Base-by-base conservation (phyloP, 2,888 invertebrate species). In the Encarsia formosa region DNA sequence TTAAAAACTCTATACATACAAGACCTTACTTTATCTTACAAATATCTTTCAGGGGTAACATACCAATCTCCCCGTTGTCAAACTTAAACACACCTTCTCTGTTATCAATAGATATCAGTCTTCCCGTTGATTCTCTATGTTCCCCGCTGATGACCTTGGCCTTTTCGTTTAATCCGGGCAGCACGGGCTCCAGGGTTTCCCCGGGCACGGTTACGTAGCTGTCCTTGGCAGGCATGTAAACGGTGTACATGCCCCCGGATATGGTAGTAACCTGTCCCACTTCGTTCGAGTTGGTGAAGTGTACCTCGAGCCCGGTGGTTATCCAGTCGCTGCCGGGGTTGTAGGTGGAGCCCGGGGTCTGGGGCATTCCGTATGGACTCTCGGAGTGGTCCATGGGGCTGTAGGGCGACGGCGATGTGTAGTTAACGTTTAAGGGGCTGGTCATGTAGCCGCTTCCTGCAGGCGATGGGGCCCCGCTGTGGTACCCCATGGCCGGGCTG, bases 11-110 rank as follows among this genome's bases (percentile, higher is more conserved):
- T n/a, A n/a, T n/a, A n/a, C n/a, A n/a, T n/a, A n/a, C n/a, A n/a
- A n/a, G n/a, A n/a, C n/a, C n/a, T n/a, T n/a, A n/a, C n/a, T n/a
- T n/a, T n/a, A 88, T 87, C 75, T 88, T 89, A 75, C 91, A 91
- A 48, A 91, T 79, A 68, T 83, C 86, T 50, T 86, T 79, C 55
- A 91, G 76, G 61, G 88, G 88, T 57, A 86, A 72, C 85, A 91
- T 85, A 70, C 85, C 85, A 60, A 87, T 81, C 42, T 71, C 66
- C 3, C 67, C 71, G 63, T 78, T 78, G 61, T 83, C 81, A 56
- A 94, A 82, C 73, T 92, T 89, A 57, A 97, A 92, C 29, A 97
- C 91, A 3, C 93, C 93, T 67, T 97, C 96, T 64, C 86, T 86
- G 61, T 88, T 87, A 70, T 96, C 95, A 57, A 93, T 90, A 9